Percentiles rank a stretch among this genome's conserved stretches.
phyloP scores from a whole-genome alignment of 2,797 vertebrate species.

The Falco cherrug region DNA sequence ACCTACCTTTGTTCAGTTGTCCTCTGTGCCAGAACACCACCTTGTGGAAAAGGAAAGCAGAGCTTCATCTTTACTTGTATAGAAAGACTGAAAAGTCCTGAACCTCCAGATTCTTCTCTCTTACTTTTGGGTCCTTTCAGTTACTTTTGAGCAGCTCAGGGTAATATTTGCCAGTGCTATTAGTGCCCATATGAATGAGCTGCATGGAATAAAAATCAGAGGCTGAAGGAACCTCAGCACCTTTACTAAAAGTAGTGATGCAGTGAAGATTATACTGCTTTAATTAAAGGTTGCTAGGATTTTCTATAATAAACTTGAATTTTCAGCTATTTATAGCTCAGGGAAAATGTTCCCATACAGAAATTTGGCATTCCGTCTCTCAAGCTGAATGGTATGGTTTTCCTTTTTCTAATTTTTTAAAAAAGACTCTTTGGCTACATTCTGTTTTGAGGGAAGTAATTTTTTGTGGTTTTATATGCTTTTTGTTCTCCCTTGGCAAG shows the following conservation, averaged over 20 bases:
- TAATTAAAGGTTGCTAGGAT: constrained; percentile 36
- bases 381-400: background rate
- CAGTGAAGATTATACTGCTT: background rate
- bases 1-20: background rate
- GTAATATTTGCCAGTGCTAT: background rate
- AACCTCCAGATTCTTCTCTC: background rate
- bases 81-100: background rate
- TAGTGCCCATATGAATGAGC: background rate
- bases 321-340: constrained; percentile 54
- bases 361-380: constrained; percentile 25
- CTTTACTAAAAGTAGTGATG: background rate
- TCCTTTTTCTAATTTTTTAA: background rate
- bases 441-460: constrained; percentile 7
- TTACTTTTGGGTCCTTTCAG: background rate
- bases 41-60: constrained; percentile 50
- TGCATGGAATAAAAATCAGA: background rate
- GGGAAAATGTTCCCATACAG: constrained; percentile 43
- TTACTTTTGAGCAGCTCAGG: background rate
- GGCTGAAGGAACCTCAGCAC: background rate
- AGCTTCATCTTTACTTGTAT: background rate
- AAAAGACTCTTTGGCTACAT: constrained; percentile 12
- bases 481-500: constrained; percentile 61
- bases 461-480: constrained; percentile 33
- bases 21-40: constrained; percentile 49
- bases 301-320: constrained; percentile 50